These are phyloP conservation scores for Danaus melanippus DNA, from an alignment of 1,140 invertebrate genomes.

Conservation along the genomic window DNA sequence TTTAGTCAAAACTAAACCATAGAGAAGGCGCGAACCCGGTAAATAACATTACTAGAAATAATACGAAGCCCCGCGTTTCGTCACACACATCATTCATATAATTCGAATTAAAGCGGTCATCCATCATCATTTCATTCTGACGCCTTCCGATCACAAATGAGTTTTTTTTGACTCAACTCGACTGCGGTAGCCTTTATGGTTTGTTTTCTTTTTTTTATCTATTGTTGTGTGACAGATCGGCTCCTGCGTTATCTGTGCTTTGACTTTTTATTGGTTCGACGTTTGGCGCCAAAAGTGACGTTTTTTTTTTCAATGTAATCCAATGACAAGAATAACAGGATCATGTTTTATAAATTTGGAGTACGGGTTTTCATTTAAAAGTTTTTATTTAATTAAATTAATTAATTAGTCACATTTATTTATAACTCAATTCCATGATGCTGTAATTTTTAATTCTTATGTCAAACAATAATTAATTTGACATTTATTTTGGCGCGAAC, in stretches of 20 bases:
- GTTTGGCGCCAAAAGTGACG: slow-evolving; percentile 8
- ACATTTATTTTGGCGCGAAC: too few species aligned
- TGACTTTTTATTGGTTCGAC: slow-evolving; percentile 11
- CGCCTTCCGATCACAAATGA: slow-evolving; percentile 32
- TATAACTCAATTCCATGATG: too few species aligned
- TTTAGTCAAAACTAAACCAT: too few species aligned
- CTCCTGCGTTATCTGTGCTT: slow-evolving; percentile 18
- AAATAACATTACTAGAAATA: slow-evolving; percentile 23
- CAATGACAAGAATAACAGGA: slow-evolving; percentile 6
- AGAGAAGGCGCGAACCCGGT: background rate
- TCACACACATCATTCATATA: slow-evolving; percentile 30
- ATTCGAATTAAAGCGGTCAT: slow-evolving; percentile 30
- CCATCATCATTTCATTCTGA: slow-evolving; percentile 41
- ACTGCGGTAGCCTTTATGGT: slow-evolving; percentile 28
- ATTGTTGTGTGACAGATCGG: slow-evolving; percentile 24
- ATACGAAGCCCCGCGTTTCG: slow-evolving; percentile 23
- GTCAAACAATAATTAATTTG: too few species aligned
- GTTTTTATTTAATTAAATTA: too few species aligned
- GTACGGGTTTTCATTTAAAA: too few species aligned
- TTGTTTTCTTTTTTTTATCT: slow-evolving; percentile 19
- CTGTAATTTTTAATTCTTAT: too few species aligned
- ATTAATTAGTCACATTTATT: background rate
- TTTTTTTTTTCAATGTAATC: too few species aligned
- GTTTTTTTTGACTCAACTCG: slow-evolving; percentile 30
- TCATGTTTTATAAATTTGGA: slow-evolving; percentile 4